Percentiles rank a stretch among this genome's conserved stretches.
Conservation (phyloP, 2,113 vertebrate species). For the Prunella himalayana region DNA sequence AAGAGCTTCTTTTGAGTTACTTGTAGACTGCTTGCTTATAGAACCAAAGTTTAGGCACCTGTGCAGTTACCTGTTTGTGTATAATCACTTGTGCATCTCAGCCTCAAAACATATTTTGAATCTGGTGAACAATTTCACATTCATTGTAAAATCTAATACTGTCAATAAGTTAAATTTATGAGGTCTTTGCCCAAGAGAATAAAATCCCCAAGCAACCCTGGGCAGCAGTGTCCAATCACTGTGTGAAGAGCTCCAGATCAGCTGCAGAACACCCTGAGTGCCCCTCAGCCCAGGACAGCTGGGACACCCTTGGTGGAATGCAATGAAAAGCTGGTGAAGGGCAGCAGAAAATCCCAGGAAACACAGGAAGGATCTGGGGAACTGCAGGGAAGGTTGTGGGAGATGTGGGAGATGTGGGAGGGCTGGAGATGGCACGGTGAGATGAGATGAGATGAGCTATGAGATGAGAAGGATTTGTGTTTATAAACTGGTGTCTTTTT, state of each 20-base stretch:
- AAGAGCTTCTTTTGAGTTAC: neutral
- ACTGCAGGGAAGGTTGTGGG: neutral
- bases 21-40: neutral
- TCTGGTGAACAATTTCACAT: neutral
- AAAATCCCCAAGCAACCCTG: neutral
- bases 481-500: neutral
- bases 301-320: neutral
- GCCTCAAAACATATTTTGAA: neutral
- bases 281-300: neutral
- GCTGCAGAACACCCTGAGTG: neutral
- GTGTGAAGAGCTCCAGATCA: neutral
- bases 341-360: neutral
- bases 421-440: neutral
- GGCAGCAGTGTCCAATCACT: neutral
- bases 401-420: neutral
- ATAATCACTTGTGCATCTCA: neutral
- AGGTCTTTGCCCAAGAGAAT: neutral
- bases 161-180: neutral
- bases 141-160: neutral
- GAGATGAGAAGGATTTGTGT: neutral
- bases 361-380: neutral
- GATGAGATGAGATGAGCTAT: neutral
- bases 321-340: neutral
- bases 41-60: neutral
- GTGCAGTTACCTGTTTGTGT: neutral